Percentiles rank a stretch among this genome's conserved stretches.
These are phyloP conservation scores for Vulpes ferrilata DNA, from an alignment of 2,113 vertebrate species.

Conservation along the genomic window DNA sequence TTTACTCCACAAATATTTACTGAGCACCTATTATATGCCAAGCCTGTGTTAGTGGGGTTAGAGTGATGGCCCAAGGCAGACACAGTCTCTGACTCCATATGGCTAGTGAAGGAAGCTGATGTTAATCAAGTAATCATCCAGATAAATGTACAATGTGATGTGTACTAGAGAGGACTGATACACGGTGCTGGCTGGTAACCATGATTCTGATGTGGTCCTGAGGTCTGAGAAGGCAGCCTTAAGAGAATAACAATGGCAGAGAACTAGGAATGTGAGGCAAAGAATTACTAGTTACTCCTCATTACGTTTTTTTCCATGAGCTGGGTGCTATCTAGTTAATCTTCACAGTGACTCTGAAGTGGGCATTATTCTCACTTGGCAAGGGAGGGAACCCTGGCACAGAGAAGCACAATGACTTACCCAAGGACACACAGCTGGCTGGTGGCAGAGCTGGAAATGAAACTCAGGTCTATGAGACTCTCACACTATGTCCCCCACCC, in stretches of 20 bases:
- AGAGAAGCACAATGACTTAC: neutral
- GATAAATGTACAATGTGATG: neutral
- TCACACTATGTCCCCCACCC: neutral
- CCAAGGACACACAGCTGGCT: neutral
- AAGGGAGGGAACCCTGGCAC: neutral
- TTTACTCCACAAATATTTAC: neutral
- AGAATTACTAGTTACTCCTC: neutral
- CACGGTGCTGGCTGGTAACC: rapidly evolving
- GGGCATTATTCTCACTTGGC: neutral
- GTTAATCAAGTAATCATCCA: neutral
- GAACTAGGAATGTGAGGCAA: neutral
- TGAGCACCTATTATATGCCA: neutral
- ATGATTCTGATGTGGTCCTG: neutral
- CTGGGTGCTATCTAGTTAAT: neutral
- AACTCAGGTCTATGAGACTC: neutral
- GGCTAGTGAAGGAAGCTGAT: neutral
- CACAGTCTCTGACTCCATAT: rapidly evolving
- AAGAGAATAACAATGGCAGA: neutral
- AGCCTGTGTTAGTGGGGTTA: neutral
- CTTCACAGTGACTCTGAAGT: neutral
- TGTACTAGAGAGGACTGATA: neutral
- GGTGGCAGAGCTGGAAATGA: neutral
- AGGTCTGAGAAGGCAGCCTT: neutral
- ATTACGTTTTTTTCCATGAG: neutral
- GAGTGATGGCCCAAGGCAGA: neutral